These are phyloP conservation scores for Araneus ventricosus DNA, from an alignment of 1,140 invertebrate species.

Conservation along the genomic window DNA sequence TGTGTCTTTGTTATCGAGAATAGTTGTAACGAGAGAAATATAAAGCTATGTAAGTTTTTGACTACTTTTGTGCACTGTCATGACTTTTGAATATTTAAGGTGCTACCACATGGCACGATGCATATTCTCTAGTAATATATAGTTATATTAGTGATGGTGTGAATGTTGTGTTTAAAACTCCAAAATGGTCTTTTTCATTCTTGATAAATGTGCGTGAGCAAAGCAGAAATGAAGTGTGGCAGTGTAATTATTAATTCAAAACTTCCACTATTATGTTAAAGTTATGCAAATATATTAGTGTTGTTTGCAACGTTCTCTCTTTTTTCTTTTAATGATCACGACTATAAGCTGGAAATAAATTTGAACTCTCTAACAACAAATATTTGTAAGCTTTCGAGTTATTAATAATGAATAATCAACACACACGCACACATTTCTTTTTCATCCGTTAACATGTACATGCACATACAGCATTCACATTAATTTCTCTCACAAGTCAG, in stretches of 20 bases:
- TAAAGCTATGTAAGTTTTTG: neutral
- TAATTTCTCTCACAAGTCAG: neutral
- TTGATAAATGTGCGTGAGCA: neutral
- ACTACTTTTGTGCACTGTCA: neutral
- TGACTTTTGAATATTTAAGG: conserved; percentile 4
- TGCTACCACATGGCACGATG: neutral
- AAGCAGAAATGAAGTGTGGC: conserved; percentile 34
- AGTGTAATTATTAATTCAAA: neutral
- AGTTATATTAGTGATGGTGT: neutral
- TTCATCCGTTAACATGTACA: conserved; percentile 2
- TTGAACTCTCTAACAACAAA: conserved; percentile 25
- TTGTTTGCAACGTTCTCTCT: neutral
- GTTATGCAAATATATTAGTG: neutral
- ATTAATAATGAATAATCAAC: neutral
- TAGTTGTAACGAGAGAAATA: neutral
- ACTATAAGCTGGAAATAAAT: conserved; percentile 45
- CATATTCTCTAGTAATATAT: neutral
- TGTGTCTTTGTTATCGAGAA: neutral
- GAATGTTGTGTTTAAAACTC: neutral
- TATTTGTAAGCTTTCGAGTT: neutral
- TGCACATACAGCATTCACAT: neutral
- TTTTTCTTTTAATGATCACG: neutral
- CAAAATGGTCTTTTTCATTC: neutral
- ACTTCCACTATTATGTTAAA: neutral
- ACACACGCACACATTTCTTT: neutral